Percentiles rank a stretch among this genome's conserved stretches.
phyloP scores from a whole-genome alignment of 2,797 vertebrate species.

The Microchirus variegatus region DNA sequence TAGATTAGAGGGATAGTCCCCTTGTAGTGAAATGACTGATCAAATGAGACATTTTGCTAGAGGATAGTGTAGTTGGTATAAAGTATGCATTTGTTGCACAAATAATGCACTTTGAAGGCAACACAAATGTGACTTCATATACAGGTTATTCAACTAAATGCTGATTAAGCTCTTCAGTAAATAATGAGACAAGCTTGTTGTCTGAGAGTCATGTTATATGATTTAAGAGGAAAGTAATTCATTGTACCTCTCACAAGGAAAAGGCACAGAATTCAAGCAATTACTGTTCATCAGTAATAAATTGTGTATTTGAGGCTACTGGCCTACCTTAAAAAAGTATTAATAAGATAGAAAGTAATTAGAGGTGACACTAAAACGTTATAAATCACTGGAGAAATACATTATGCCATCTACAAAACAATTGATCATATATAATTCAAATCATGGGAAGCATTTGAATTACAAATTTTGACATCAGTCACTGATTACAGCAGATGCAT shows the following conservation, averaged over 20 bases:
- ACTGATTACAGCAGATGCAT: too few relatives aligned
- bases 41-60: too few relatives aligned
- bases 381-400: too few relatives aligned
- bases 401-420: too few relatives aligned
- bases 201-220: conserved; percentile 5
- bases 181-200: background rate
- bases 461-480: too few relatives aligned
- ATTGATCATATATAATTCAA: too few relatives aligned
- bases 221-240: conserved; percentile 10
- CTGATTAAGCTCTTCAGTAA: background rate
- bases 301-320: conserved; percentile 1
- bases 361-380: too few relatives aligned
- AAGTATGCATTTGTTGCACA: background rate
- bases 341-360: background rate
- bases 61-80: background rate
- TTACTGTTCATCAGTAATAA: conserved; percentile 1
- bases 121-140: background rate
- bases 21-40: too few relatives aligned
- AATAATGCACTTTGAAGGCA: conserved; percentile 8
- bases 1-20: too few relatives aligned
- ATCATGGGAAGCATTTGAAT: too few relatives aligned
- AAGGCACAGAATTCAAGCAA: conserved; percentile 9
- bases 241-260: background rate
- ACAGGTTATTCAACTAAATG: background rate
- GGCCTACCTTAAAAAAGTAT: background rate